Conservation (phyloP, 2,888 invertebrate species). For the Diaprepes abbreviatus region DNA sequence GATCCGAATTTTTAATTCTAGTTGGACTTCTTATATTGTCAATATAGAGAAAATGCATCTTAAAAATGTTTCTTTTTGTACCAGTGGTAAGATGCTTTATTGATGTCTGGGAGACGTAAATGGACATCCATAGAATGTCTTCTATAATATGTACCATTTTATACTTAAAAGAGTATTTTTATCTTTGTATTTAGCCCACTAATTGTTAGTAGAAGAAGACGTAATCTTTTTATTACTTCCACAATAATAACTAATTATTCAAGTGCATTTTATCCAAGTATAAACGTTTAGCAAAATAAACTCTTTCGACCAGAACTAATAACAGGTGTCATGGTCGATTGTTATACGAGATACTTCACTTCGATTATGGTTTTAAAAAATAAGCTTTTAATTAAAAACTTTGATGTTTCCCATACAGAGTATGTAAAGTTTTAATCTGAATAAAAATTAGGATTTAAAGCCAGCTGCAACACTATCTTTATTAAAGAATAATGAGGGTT, state of each 20-base stretch:
- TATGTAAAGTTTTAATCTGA: not conserved
- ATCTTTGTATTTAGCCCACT: too few species aligned
- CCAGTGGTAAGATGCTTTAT: too few species aligned
- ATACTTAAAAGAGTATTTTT: too few species aligned
- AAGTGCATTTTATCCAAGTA: constrained; percentile 1
- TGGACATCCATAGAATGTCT: too few species aligned
- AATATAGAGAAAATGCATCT: too few species aligned
- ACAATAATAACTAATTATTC: not conserved
- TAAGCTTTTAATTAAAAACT: constrained; percentile 42
- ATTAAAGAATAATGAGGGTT: too few species aligned
- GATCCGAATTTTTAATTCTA: too few species aligned
- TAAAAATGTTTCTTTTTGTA: too few species aligned
- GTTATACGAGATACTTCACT: constrained; percentile 58
- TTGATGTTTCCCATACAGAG: not conserved
- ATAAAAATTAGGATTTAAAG: not conserved
- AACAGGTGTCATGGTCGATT: constrained; percentile 66
- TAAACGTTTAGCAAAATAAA: constrained; percentile 35
- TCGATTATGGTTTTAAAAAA: constrained; percentile 64
- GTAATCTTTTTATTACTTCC: not conserved
- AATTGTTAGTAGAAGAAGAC: too few species aligned
- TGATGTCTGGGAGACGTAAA: too few species aligned
- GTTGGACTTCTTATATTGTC: too few species aligned
- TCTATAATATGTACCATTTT: too few species aligned
- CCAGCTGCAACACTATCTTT: not conserved
- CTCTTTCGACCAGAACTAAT: constrained; percentile 65